Evolutionary conservation across 2,797 vertebrate species (phyloP).

Genomic region (Chrysocyon brachyurus): DNA sequence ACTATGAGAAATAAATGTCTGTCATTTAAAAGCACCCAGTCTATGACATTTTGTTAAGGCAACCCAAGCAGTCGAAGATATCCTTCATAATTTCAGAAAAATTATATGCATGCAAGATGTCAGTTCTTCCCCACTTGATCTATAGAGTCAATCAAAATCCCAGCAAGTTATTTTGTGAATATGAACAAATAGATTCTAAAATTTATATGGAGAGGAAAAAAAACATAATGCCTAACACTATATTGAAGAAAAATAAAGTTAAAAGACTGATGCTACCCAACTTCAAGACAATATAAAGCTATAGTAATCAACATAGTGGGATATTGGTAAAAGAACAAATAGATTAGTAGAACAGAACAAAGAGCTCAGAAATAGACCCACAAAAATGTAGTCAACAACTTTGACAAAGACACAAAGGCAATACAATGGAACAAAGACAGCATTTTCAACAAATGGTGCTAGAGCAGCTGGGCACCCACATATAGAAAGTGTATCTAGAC

Average conservation of each 20-base stretch:
- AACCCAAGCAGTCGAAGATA: background rate
- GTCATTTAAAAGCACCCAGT: background rate
- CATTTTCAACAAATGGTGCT: background rate
- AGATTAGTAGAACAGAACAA: background rate
- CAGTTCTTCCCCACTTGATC: background rate
- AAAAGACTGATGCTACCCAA: background rate
- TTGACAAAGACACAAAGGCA: background rate
- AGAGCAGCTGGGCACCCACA: background rate
- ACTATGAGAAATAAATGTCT: background rate
- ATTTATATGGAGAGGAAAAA: background rate
- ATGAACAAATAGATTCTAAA: background rate
- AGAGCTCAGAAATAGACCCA: background rate
- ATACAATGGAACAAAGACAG: background rate
- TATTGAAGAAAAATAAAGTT: background rate
- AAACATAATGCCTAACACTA: background rate
- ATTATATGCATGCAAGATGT: background rate
- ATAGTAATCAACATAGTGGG: background rate
- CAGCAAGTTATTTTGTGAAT: background rate
- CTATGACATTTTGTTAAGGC: background rate
- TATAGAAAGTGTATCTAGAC: background rate
- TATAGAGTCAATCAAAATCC: background rate
- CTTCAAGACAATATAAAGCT: background rate
- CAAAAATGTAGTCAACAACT: background rate
- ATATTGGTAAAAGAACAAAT: background rate
- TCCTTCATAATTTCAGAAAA: background rate